A percentile compares a stretch with the other conserved stretches of the same genome.
phyloP scores from a whole-genome alignment of 2,113 vertebrate genomes.

The Thinocorus orbignyianus region DNA sequence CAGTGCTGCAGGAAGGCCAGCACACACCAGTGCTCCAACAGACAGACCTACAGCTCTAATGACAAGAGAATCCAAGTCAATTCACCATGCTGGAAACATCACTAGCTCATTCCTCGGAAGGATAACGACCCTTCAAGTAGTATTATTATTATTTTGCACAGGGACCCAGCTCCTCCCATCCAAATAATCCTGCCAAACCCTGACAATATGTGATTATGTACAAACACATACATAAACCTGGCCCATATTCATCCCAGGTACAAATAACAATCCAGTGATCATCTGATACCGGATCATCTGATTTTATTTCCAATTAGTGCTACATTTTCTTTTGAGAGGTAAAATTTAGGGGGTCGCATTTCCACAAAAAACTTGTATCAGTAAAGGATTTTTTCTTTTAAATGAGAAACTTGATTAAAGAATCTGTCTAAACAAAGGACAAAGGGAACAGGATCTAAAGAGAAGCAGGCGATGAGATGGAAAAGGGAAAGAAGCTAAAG shows the following conservation, averaged over 20 bases:
- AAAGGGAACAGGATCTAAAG: accelerated
- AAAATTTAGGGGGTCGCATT: neutral
- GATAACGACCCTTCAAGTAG: neutral
- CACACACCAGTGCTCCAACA: accelerated
- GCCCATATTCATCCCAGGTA: neutral
- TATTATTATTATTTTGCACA: neutral
- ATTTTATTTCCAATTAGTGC: neutral
- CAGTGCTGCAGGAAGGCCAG: neutral
- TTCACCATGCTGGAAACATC: neutral
- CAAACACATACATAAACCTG: neutral
- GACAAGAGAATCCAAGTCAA: neutral
- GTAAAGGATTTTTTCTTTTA: neutral
- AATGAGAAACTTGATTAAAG: neutral
- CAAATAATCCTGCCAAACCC: neutral
- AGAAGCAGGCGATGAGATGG: neutral
- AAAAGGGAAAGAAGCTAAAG: neutral
- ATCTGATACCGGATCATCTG: neutral
- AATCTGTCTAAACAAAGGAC: neutral
- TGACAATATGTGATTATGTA: accelerated
- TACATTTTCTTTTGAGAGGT: neutral
- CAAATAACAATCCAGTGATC: neutral
- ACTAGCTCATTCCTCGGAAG: neutral
- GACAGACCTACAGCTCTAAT: neutral
- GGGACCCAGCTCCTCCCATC: neutral
- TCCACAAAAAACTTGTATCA: neutral